phyloP scores from a whole-genome alignment of 2,888 invertebrate genomes.

The Schizotus pectinicornis region DNA sequence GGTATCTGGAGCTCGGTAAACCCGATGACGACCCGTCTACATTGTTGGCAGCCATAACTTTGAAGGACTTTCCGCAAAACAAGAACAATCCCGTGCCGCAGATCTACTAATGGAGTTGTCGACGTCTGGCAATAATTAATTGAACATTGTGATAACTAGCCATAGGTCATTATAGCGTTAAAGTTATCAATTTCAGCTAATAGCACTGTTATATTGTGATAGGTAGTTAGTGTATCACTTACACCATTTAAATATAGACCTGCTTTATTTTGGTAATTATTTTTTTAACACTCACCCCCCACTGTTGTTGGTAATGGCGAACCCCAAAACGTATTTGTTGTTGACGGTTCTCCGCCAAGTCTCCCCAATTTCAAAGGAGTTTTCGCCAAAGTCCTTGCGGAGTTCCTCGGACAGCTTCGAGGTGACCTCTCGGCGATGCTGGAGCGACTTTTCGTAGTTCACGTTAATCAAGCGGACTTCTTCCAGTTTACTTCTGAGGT shows the following conservation, averaged over 20 bases:
- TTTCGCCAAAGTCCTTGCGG: constrained; percentile 2
- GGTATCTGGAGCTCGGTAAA: constrained; percentile 68
- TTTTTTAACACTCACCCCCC: constrained; percentile 33
- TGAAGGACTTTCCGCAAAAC: constrained; percentile 43
- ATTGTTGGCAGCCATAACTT: constrained; percentile 51
- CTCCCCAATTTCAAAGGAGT: constrained; percentile 14
- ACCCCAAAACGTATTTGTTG: constrained; percentile 44
- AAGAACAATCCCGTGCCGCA: constrained; percentile 38
- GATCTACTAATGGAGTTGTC: constrained; percentile 29
- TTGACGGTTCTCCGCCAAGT: constrained; percentile 44
- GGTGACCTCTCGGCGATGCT: constrained; percentile 26
- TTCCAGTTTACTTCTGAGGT: constrained; percentile 37
- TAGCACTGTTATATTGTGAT: constrained; percentile 31
- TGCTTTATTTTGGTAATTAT: constrained; percentile 27
- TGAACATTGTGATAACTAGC: constrained; percentile 26
- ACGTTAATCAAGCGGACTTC: constrained; percentile 35
- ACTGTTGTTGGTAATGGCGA: constrained; percentile 37
- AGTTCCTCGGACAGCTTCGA: constrained; percentile 12
- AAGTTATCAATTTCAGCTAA: constrained; percentile 21
- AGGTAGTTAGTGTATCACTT: constrained; percentile 18
- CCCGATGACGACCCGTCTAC: constrained; percentile 55
- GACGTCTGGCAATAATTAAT: constrained; percentile 14
- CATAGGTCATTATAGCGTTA: constrained; percentile 9
- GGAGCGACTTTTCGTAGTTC: constrained; percentile 29
- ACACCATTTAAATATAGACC: constrained; percentile 18